These are phyloP conservation scores for Pelodiscus sinensis DNA, from an alignment of 2,113 vertebrate genomes.

Conservation along the genomic window DNA sequence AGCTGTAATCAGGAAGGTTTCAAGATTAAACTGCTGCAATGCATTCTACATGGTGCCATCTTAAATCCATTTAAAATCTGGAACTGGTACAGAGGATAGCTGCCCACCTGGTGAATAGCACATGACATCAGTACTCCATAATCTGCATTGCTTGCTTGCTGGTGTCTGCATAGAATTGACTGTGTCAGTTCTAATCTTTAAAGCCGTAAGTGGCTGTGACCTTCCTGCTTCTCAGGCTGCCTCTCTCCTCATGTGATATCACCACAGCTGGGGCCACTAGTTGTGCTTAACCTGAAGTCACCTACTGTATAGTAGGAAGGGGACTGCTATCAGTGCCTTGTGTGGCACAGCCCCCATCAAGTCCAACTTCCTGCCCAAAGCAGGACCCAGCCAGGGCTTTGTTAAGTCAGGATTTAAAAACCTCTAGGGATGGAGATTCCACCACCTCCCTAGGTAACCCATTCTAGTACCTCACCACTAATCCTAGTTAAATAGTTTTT, in stretches of 20 bases:
- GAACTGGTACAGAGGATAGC: not conserved
- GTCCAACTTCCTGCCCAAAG: no score
- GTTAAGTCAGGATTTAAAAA: no score
- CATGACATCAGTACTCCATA: not conserved
- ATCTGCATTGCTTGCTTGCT: not conserved
- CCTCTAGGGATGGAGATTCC: no score
- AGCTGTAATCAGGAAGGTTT: not conserved
- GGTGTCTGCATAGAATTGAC: rapidly evolving
- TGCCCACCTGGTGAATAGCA: not conserved
- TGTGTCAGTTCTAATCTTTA: not conserved
- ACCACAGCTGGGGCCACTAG: not conserved
- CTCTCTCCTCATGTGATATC: not conserved
- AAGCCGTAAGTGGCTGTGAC: not conserved
- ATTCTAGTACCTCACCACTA: no score
- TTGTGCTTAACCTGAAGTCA: not conserved
- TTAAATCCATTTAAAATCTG: not conserved
- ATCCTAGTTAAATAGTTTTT: no score
- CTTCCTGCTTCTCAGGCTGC: constrained; percentile 1
- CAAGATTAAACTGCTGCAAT: not conserved
- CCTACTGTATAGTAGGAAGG: not conserved
- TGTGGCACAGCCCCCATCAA: not conserved
- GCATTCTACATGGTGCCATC: not conserved
- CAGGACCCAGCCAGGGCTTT: no score
- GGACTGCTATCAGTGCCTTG: not conserved
- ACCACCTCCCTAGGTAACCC: no score